Percentiles rank a stretch among this genome's conserved stretches.
Evolutionary conservation across 2,888 invertebrate species (phyloP).

Genomic region (Ernsta delagoae): DNA sequence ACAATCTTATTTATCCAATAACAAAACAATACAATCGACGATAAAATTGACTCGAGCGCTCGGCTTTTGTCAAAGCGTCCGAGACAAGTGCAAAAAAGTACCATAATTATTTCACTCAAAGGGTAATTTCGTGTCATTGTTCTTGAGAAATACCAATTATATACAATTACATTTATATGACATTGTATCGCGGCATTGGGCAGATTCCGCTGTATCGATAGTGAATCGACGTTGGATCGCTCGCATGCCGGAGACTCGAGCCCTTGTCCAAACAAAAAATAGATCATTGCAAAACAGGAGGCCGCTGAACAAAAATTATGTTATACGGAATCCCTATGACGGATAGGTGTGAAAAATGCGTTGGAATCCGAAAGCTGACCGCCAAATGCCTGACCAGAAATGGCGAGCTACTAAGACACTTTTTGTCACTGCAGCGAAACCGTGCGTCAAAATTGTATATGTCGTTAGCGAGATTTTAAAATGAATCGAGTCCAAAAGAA

Average conservation of each 20-base stretch:
- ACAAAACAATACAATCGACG: conserved; percentile 49
- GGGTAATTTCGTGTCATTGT: conserved; percentile 82
- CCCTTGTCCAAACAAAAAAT: conserved; percentile 62
- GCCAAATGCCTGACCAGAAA: conserved; percentile 1
- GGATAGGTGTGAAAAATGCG: conserved; percentile 66
- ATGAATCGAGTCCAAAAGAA: conserved; percentile 8
- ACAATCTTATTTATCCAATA: conserved; percentile 40
- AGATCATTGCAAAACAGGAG: conserved; percentile 46
- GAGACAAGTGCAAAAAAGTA: conserved; percentile 62
- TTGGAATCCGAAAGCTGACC: conserved; percentile 40
- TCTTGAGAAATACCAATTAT: conserved; percentile 83
- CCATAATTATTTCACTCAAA: conserved; percentile 80
- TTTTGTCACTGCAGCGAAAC: background rate
- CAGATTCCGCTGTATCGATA: conserved; percentile 73
- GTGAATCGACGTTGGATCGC: conserved; percentile 70
- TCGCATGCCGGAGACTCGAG: conserved; percentile 55
- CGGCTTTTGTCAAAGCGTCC: conserved; percentile 74
- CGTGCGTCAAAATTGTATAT: conserved; percentile 32
- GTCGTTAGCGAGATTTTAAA: conserved; percentile 17
- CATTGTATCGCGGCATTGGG: conserved; percentile 68
- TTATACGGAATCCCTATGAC: conserved; percentile 51
- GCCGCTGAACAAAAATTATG: conserved; percentile 47
- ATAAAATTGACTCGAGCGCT: conserved; percentile 61
- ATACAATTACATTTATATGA: conserved; percentile 83
- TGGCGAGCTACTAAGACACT: background rate